Percentiles rank a stretch among this genome's conserved stretches.
Evolutionary conservation across 1,140 invertebrate genomes (phyloP).

Genomic region (Zaprionus kolodkinae): DNA sequence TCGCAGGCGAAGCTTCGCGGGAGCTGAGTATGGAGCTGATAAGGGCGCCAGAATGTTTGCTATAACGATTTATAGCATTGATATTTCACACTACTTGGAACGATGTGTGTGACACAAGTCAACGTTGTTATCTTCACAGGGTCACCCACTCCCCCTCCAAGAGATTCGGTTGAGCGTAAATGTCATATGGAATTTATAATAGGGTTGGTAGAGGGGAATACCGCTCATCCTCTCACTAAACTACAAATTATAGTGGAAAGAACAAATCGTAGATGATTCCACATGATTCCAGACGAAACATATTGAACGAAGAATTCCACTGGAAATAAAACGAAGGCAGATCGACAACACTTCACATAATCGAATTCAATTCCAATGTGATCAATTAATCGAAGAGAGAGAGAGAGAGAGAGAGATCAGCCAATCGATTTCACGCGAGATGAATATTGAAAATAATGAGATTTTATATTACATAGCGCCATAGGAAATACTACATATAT

Average conservation of each 20-base stretch:
- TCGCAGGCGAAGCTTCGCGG: slow-evolving; percentile 8
- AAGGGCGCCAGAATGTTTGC: slow-evolving; percentile 51
- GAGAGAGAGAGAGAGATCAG: slow-evolving; percentile 16
- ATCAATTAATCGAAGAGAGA: slow-evolving; percentile 40
- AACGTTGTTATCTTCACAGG: background rate
- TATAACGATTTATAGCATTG: slow-evolving; percentile 46
- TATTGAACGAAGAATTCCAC: slow-evolving; percentile 59
- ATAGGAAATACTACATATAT: background rate
- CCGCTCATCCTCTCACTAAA: no score
- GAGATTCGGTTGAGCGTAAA: background rate
- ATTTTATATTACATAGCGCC: background rate
- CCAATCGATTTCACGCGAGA: slow-evolving; percentile 12
- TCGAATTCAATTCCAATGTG: slow-evolving; percentile 73
- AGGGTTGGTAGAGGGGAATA: background rate
- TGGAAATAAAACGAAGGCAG: slow-evolving; percentile 68
- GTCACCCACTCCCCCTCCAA: no score
- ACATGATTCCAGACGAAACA: background rate
- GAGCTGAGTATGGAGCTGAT: slow-evolving; percentile 42
- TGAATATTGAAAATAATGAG: no score
- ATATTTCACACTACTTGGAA: slow-evolving; percentile 56
- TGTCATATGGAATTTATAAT: background rate
- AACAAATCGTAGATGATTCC: background rate
- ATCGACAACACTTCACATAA: slow-evolving; percentile 36
- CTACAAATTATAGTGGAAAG: no score
- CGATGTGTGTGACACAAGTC: background rate